These are phyloP conservation scores for Drosophila mayaguana DNA, from an alignment of 2,888 invertebrate genomes.

Conservation along the genomic window DNA sequence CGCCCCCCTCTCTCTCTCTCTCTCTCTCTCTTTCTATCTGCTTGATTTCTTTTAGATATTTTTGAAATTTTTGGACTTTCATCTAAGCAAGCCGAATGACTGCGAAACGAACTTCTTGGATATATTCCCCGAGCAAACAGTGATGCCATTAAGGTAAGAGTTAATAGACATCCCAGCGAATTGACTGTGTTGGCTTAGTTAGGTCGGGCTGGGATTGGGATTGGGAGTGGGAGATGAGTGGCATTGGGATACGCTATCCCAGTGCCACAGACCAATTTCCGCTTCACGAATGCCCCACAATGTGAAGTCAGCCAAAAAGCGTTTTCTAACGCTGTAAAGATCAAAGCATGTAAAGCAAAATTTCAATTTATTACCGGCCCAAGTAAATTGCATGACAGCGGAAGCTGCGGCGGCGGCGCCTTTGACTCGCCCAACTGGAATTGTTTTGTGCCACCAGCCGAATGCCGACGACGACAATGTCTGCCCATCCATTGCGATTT, in stretches of 20 bases:
- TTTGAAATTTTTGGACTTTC: constrained; percentile 88
- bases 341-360: constrained; percentile 60
- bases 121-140: constrained; percentile 89
- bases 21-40: not conserved
- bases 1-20: not conserved
- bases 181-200: constrained; percentile 3
- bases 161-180: constrained; percentile 9
- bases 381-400: constrained; percentile 70
- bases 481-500: not conserved
- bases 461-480: not conserved
- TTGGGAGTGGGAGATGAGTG: not conserved
- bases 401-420: constrained; percentile 54
- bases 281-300: constrained; percentile 53
- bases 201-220: not conserved
- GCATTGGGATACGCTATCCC: constrained; percentile 7
- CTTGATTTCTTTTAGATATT: constrained; percentile 87
- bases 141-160: constrained; percentile 87
- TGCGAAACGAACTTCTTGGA: constrained; percentile 92
- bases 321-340: constrained; percentile 45
- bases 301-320: constrained; percentile 53
- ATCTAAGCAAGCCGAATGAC: constrained; percentile 90
- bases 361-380: constrained; percentile 76
- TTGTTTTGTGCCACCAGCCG: constrained; percentile 46
- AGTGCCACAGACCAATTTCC: constrained; percentile 69
- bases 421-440: constrained; percentile 55